Base-by-base conservation (phyloP, 2,113 vertebrate species). In the Carassius carassius region DNA sequence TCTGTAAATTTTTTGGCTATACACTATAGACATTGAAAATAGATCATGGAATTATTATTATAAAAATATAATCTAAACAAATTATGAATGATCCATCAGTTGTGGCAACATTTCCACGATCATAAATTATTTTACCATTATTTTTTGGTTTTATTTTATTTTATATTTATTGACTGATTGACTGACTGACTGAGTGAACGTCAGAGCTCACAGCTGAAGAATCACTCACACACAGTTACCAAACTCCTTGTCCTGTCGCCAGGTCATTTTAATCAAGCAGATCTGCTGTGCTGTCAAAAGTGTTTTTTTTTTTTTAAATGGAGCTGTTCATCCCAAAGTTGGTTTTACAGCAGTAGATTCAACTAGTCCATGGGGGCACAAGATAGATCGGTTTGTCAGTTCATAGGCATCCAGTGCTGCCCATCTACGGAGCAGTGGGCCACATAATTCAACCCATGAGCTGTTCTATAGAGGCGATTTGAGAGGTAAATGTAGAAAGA, bases 381-480 rank as follows among this genome's bases (percentile, higher is more conserved):
- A 70, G 78, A 84, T 21, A 23, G 60, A 84, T 25, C 60, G 84
- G 62, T 63, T 80, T 85, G 84, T 83, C 84, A 85, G 84, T 49
- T 78, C n/a, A 49, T 54, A 78, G 69, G 72, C 51, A 47, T 84
- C 73, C 82, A 21, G 81, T 35, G 69, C 54, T 32, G 83, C 86
- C 67, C 78, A 32, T 79, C 80, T 82, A 21, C 58, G 58, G 58
- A 44, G 74, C 79, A 67, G 29, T 78, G 80, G 58, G 72, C 58
- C 84, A 79, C 77, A 74, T 88, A 67, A 88, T 85, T 85, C 72
- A 32, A 49, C 74, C 74, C 79, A 78, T 81, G 82, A 67, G 79
- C 83, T 23, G 41, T 32, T 81, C 47, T 56, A 56, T 56, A 56
- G 54, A 56, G 54, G 5, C 5, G 17, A 56, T 56, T 63, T 6